Conservation (phyloP, 2,113 vertebrate genomes). For the Carassius gibelio region DNA sequence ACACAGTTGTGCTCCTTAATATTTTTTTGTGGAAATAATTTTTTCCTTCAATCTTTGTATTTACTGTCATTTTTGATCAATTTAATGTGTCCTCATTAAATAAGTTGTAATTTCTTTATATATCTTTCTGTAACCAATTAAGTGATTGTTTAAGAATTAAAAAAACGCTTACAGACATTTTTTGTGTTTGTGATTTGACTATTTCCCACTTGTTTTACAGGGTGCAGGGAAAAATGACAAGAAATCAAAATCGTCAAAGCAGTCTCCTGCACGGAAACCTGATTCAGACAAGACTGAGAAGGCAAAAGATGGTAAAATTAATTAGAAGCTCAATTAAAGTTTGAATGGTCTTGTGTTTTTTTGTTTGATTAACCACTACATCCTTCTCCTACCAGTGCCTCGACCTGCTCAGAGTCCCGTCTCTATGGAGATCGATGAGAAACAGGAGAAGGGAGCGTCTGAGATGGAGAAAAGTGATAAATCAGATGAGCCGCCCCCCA, state of each 20-base stretch:
- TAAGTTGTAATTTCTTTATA: no score
- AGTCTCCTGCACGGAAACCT: slow-evolving; percentile 79
- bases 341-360: neutral
- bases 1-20: neutral
- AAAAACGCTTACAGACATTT: no score
- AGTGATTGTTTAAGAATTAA: no score
- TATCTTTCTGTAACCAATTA: no score
- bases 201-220: slow-evolving; percentile 59
- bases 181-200: slow-evolving; percentile 28
- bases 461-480: slow-evolving; percentile 45
- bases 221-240: slow-evolving; percentile 80
- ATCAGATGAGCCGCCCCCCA: slow-evolving; percentile 46
- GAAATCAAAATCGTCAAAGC: slow-evolving; percentile 81
- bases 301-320: slow-evolving; percentile 78
- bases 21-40: no score
- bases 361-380: slow-evolving; percentile 12
- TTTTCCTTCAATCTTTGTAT: no score
- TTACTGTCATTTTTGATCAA: no score
- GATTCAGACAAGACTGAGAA: slow-evolving; percentile 85
- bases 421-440: slow-evolving; percentile 70
- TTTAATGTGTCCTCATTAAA: no score
- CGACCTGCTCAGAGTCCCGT: slow-evolving; percentile 67
- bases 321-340: neutral
- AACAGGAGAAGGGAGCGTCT: slow-evolving; percentile 35
- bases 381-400: slow-evolving; percentile 41